phyloP scores from a whole-genome alignment of 2,797 vertebrate species.

The Xerus rutilus region DNA sequence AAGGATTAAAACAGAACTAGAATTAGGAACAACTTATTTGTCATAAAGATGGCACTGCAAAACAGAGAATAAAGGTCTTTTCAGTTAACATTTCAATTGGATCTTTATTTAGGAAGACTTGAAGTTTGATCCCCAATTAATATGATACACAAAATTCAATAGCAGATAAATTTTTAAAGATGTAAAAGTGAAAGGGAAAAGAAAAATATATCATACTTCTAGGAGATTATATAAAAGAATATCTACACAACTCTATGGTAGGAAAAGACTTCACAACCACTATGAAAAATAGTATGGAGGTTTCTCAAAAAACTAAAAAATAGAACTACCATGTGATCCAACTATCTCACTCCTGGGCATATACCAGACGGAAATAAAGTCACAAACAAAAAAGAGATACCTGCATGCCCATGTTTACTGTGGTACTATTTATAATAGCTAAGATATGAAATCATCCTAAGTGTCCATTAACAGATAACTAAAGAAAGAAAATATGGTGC shows the following conservation, averaged over 20 bases:
- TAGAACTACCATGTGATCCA: not conserved
- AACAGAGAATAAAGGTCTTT: not conserved
- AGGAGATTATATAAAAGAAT: not conserved
- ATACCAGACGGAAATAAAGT: not conserved
- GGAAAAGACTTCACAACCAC: not conserved
- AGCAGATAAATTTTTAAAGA: not conserved
- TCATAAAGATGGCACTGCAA: not conserved
- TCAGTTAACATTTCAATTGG: not conserved
- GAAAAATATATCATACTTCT: not conserved
- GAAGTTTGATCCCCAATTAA: not conserved
- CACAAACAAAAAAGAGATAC: not conserved
- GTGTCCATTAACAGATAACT: no score
- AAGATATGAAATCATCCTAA: no score
- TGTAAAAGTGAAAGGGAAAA: not conserved
- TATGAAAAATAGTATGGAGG: no score
- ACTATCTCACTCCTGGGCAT: not conserved
- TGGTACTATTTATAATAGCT: no score
- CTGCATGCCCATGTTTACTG: no score
- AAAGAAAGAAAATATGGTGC: no score
- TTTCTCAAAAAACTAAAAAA: no score
- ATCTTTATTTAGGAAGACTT: not conserved
- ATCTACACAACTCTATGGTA: not conserved
- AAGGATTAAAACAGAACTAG: not conserved
- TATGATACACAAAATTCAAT: not conserved
- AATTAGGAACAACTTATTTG: not conserved